A percentile compares a stretch with the other conserved stretches of the same genome.
Evolutionary conservation across 2,888 invertebrate species (phyloP).

Genomic region (Galerucella nymphaeae): DNA sequence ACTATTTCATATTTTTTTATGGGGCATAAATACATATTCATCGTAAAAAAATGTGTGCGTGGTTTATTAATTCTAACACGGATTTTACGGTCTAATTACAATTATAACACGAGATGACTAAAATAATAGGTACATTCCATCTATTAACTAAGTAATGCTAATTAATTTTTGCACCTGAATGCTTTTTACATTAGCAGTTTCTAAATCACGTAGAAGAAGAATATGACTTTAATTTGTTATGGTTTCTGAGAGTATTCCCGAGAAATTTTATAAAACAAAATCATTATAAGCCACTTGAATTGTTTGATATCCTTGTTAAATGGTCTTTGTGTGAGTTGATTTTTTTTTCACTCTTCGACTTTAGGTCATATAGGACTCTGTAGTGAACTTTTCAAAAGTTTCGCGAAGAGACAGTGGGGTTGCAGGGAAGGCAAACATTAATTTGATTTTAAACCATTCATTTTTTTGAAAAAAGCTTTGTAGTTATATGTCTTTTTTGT

Average conservation of each 20-base stretch:
- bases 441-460: too few relatives aligned
- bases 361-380: too few relatives aligned
- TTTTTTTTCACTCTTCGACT: too few relatives aligned
- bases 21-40: not conserved
- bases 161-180: conserved; percentile 35
- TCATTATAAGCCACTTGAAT: too few relatives aligned
- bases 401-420: too few relatives aligned
- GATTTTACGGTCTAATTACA: conserved; percentile 28
- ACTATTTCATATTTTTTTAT: too few relatives aligned
- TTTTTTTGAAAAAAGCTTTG: too few relatives aligned
- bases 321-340: not conserved
- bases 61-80: conserved; percentile 27
- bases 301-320: not conserved
- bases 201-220: conserved; percentile 10
- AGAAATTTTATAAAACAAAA: not conserved
- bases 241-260: not conserved
- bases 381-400: too few relatives aligned
- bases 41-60: not conserved
- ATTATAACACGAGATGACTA: conserved; percentile 15
- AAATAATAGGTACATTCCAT: conserved; percentile 22
- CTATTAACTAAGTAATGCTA: conserved; percentile 30
- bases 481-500: too few relatives aligned
- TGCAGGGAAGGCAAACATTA: too few relatives aligned
- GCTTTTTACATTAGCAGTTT: conserved; percentile 8
- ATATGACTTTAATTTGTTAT: not conserved